A percentile compares a stretch with the other conserved stretches of the same genome.
Evolutionary conservation across 2,113 vertebrate genomes (phyloP).

Genomic region (Steatornis caripensis): DNA sequence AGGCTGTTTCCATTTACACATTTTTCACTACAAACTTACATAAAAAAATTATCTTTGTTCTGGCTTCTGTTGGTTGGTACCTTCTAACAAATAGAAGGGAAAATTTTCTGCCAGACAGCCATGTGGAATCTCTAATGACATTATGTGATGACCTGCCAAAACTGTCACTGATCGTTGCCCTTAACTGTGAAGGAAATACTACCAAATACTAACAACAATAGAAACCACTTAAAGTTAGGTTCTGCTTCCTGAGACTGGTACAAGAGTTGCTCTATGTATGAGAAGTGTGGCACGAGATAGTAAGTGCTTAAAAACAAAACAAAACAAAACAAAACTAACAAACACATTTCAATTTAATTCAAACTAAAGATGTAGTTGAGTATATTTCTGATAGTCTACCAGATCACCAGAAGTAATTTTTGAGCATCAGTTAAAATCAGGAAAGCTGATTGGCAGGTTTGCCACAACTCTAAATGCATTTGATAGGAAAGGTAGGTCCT

Average conservation of each 20-base stretch:
- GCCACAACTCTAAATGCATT: not conserved
- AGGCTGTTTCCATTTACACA: not conserved
- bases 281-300: not conserved
- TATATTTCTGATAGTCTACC: not conserved
- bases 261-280: not conserved
- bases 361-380: not conserved
- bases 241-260: not conserved
- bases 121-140: not conserved
- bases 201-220: not conserved
- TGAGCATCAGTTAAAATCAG: not conserved
- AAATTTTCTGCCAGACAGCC: constrained; percentile 27
- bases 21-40: not conserved
- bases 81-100: constrained; percentile 36
- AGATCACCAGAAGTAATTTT: not conserved
- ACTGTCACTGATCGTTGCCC: constrained; percentile 6
- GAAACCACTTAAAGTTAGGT: not conserved
- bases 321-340: too few species aligned
- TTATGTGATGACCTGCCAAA: constrained; percentile 7
- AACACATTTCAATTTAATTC: not conserved
- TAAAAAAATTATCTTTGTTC: not conserved
- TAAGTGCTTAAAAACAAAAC: not conserved
- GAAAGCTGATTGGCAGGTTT: not conserved
- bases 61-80: not conserved
- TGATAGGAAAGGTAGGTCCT: not conserved
- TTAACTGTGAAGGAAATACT: constrained; percentile 46